A percentile compares a stretch with the other conserved stretches of the same genome.
Evolutionary conservation across 1,140 invertebrate species (phyloP).

Genomic region (Macrobrachium rosenbergii): DNA sequence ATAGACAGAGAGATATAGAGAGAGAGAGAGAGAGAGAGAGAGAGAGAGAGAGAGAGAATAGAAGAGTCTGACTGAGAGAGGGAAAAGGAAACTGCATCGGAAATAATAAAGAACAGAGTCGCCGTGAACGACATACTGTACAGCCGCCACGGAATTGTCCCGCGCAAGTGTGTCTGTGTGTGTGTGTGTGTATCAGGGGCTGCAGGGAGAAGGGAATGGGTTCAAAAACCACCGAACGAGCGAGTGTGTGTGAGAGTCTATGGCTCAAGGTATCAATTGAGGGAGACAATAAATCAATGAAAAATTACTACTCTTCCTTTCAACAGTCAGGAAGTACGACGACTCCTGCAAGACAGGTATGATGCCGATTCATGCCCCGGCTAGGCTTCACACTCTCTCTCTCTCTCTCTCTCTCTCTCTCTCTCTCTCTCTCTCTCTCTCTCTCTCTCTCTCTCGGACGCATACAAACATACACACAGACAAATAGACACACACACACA

Average conservation of each 20-base stretch:
- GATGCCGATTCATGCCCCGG: too few relatives aligned
- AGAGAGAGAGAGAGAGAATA: conserved; percentile 13
- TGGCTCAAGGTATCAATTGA: too few relatives aligned
- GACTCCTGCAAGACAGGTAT: too few relatives aligned
- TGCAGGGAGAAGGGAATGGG: not conserved
- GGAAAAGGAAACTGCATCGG: not conserved
- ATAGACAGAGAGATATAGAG: not conserved
- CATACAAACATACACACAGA: too few relatives aligned
- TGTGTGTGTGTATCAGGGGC: not conserved
- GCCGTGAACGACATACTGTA: not conserved
- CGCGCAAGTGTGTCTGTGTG: not conserved
- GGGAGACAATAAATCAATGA: too few relatives aligned
- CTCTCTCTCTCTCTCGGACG: too few relatives aligned
- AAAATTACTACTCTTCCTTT: too few relatives aligned
- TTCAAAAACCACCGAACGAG: not conserved
- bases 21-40: conserved; percentile 9
- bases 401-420: too few relatives aligned
- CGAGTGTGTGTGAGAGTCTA: not conserved
- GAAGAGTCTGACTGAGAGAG: conserved; percentile 10
- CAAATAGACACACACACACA: too few relatives aligned
- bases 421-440: too few relatives aligned
- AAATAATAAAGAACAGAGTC: conserved; percentile 5
- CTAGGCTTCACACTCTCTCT: too few relatives aligned
- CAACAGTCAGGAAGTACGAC: too few relatives aligned
- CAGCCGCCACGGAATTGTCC: not conserved